phyloP scores from a whole-genome alignment of 2,888 invertebrate genomes.

The Chelonus formosanus region DNA sequence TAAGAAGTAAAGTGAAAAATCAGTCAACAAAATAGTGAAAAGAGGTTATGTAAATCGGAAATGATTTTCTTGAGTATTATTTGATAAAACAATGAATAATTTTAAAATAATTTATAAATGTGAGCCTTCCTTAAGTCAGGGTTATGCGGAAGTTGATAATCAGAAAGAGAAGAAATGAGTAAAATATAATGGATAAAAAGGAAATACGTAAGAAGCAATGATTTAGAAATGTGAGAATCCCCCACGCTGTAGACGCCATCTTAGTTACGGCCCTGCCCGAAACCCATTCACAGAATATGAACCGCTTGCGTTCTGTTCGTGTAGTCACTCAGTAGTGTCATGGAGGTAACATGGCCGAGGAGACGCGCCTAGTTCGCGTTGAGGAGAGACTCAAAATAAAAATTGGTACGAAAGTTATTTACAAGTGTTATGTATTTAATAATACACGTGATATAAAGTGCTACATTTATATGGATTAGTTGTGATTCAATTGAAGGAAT shows the following conservation, averaged over 20 bases:
- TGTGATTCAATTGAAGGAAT: not conserved
- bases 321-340: constrained; percentile 67
- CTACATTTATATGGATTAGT: not conserved
- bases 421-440: constrained; percentile 9
- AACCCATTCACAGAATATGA: constrained; percentile 59
- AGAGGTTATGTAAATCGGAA: no score
- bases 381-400: constrained; percentile 94
- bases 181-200: constrained; percentile 11
- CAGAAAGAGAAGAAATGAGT: not conserved
- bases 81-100: not conserved
- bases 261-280: constrained; percentile 48
- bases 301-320: constrained; percentile 53
- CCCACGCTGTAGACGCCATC: constrained; percentile 20
- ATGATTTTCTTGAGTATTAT: not conserved
- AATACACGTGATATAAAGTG: constrained; percentile 20
- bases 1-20: not conserved
- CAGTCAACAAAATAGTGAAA: no score
- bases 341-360: constrained; percentile 93
- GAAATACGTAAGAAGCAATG: constrained; percentile 2
- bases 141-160: constrained; percentile 13
- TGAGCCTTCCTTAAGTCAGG: not conserved
- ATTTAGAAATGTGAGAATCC: not conserved
- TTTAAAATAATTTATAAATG: constrained; percentile 1
- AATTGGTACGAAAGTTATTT: constrained; percentile 77
- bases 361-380: constrained; percentile 88